Evolutionary conservation across 2,888 invertebrate species (phyloP), one percentile per base, ranked within the genome.

Genomic region (Prosopocoilus inquinatus): DNA sequence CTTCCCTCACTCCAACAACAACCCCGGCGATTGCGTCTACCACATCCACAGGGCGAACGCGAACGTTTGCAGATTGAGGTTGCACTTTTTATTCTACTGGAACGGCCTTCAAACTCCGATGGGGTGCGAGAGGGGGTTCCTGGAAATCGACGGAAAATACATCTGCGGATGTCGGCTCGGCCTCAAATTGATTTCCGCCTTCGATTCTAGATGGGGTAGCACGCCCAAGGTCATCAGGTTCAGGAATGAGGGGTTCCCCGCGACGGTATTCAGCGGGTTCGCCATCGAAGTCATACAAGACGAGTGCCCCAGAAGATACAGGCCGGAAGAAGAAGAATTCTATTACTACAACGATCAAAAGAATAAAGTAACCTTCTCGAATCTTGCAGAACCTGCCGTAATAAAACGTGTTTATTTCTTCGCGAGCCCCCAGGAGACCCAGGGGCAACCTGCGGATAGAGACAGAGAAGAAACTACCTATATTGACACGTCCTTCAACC

Each of bases 131-230:
- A 75, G 78, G 9, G 82, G 82, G 5, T 81, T 77, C 63, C 60
- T 85, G 2, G 81, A 84, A 67, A 75, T 85, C 34, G 84, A 84
- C 63, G 82, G 81, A 0, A 79, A 79, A 64, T 74, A 77, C 9
- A 76, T 82, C 47, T 85, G 85, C 64, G 85, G 84, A 1, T 85
- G 85, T 62, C 79, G 78, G 48, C 79, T 78, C 2, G 78, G 78
- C 1, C 60, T 76, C 8, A 77, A 74, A 54, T 41, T 79, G 1
- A 66, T 71, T 3, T 70, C 75, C 0, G 58, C 69, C 2, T 78
- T 78, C 57, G 70, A 69, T 49, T 58, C 59, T 20, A 54, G 73
- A 41, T 78, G 77, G 75, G 66, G 64, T 2, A 61, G 71, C n/a
- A 68, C 68, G 2, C 71, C 75, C 1, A 84, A 83, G 67, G 64